Base-by-base conservation (phyloP, 2,888 invertebrate species). In the Arctia plantaginis region DNA sequence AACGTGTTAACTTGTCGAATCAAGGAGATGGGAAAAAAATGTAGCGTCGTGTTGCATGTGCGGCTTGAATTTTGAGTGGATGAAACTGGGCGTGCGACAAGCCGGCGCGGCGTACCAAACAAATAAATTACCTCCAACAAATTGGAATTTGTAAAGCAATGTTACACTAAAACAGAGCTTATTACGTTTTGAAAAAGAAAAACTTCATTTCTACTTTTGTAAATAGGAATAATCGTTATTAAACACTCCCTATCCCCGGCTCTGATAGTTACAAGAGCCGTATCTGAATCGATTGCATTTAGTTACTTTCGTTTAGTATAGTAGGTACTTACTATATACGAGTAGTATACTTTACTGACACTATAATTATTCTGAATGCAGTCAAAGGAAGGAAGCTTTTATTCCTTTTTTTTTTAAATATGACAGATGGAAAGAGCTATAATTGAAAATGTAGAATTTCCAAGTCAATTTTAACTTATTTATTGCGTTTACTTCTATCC, bases 1-100 rank as follows among this genome's bases (percentile, higher is more conserved):
- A 84, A 90, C 89, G 91, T 91, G 91, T 91, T 90, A 91, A 91
- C 89, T 90, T 86, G 90, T 88, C 89, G 85, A 88, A 88, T 87
- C 85, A 83, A 80, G 88, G 87, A 89, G 88, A 88, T 87, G 86
- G 87, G 88, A 87, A 90, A 91, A 90, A 91, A 90, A 88, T 85
- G 82, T 84, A 82, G 87, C 77, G 87, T 83, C 85, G 86, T 83
- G 82, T 77, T 85, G 85, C 81, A 83, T 85, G 87, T 87, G 91
- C 87, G 88, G 81, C 83, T 84, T 89, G 92, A 92, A 92, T 93
- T 89, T 90, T 91, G 89, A 93, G 90, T 83, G 80, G 81, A 77
- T 78, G 85, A 77, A 83, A 82, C 83, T 80, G 81, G 75, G 82
- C 82, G 82, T 83, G 83, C 81, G 80, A 80, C 81, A 77, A 82